These are phyloP conservation scores for Poliocrania exsul DNA, from an alignment of 2,797 vertebrate species.

Conservation along the genomic window DNA sequence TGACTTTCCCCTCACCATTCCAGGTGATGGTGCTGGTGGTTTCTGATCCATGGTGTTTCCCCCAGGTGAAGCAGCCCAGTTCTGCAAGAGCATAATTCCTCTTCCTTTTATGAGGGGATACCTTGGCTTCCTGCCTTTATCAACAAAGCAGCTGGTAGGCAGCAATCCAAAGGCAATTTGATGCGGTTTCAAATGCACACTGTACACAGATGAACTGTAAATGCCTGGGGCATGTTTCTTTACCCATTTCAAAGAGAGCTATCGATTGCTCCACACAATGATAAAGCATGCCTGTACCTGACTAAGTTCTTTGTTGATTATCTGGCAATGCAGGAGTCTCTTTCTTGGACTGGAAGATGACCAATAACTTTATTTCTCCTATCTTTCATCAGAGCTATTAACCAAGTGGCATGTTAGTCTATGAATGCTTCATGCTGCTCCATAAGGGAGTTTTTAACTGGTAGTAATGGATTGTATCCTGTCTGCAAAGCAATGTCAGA, in stretches of 20 bases:
- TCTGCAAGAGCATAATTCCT: neutral
- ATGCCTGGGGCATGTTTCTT: neutral
- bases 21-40: neutral
- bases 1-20: neutral
- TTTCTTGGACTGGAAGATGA: neutral
- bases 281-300: neutral
- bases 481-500: neutral
- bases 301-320: neutral
- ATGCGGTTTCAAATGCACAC: neutral
- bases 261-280: neutral
- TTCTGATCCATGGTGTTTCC: neutral
- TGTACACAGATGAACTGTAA: neutral
- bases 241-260: neutral
- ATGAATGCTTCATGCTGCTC: neutral
- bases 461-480: neutral
- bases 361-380: neutral
- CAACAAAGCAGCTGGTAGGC: conserved; percentile 12
- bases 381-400: neutral
- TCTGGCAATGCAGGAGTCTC: neutral
- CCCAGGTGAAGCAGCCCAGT: neutral
- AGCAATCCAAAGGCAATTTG: conserved; percentile 35
- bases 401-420: neutral
- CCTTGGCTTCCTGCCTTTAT: conserved; percentile 39
- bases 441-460: neutral
- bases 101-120: neutral